phyloP scores from a whole-genome alignment of 2,797 vertebrate species.

The Sternotherus odoratus region DNA sequence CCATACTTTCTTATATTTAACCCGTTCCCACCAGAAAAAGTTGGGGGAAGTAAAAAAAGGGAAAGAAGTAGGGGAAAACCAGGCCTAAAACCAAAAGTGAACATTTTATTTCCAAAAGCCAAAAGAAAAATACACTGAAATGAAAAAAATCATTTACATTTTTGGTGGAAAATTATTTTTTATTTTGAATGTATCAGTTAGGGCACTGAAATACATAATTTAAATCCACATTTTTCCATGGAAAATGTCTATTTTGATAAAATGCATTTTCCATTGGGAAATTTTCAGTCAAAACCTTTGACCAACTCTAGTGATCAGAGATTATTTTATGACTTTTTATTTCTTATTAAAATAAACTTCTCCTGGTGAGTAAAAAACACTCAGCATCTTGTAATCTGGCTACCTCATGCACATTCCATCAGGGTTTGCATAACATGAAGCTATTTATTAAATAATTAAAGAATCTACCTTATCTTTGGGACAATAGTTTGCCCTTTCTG shows the following conservation, averaged over 20 bases:
- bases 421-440: neutral
- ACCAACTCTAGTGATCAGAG: neutral
- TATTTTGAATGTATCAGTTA: neutral
- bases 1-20: neutral
- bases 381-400: neutral
- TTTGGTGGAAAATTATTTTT: neutral
- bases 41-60: neutral
- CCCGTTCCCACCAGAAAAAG: fast-evolving
- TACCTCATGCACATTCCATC: neutral
- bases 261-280: neutral
- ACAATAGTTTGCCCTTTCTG: constrained; percentile 21
- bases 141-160: neutral
- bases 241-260: neutral
- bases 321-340: neutral
- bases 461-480: neutral
- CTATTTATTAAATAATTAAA: constrained; percentile 3
- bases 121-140: neutral
- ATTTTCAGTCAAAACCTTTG: fast-evolving
- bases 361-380: neutral
- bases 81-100: neutral
- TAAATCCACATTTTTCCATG: neutral
- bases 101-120: neutral
- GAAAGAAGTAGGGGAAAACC: neutral
- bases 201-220: neutral
- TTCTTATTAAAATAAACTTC: neutral